Conservation (phyloP, 2,113 vertebrate genomes). For the Gymnogyps californianus region DNA sequence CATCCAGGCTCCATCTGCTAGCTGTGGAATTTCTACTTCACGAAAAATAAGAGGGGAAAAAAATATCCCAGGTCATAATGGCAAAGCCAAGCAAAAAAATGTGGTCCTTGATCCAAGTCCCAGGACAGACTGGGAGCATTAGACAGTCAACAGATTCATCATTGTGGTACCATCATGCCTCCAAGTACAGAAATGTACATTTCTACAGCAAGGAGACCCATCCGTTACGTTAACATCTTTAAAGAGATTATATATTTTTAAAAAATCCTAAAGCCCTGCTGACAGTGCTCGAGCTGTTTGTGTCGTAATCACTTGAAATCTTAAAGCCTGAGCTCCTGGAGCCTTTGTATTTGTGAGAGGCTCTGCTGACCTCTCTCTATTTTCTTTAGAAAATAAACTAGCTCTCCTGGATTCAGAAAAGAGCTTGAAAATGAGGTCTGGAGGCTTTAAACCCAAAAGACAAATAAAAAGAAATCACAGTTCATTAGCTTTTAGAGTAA, state of each 20-base stretch:
- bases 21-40: not conserved
- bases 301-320: not conserved
- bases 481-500: conserved; percentile 1
- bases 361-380: not conserved
- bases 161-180: not conserved
- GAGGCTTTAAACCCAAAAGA: conserved; percentile 12
- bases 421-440: not conserved
- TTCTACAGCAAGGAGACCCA: not conserved
- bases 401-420: not conserved
- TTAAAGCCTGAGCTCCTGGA: not conserved
- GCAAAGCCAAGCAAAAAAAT: not conserved
- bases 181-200: not conserved
- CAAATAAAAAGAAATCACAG: conserved; percentile 23
- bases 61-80: not conserved
- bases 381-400: not conserved
- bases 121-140: not conserved
- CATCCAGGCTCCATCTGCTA: not conserved
- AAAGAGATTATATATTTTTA: not conserved
- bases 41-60: not conserved
- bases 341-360: not conserved
- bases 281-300: not conserved
- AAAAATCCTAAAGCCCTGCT: not conserved
- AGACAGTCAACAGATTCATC: not conserved
- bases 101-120: not conserved
- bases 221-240: not conserved